Percentiles rank a stretch among this genome's conserved stretches.
Conservation (phyloP, 1,140 invertebrate genomes). For the Papilio glaucus region DNA sequence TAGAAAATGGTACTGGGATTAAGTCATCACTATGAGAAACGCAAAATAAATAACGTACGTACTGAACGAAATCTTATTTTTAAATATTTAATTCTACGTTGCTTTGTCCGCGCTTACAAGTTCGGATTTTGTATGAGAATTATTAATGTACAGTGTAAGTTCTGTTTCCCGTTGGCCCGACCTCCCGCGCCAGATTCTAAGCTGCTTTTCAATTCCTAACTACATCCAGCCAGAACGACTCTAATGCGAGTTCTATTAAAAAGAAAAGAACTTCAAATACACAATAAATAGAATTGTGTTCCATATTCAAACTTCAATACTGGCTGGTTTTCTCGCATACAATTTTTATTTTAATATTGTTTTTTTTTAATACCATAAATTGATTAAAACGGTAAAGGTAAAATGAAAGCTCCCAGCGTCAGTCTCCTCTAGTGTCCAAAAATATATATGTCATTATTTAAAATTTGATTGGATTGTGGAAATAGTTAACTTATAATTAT, state of each 20-base stretch:
- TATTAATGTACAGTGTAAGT: conserved; percentile 28
- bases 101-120: conserved; percentile 18
- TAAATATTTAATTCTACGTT: conserved; percentile 25
- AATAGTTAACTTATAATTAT: too few relatives aligned
- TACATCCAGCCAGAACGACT: neutral
- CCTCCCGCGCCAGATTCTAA: neutral
- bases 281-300: conserved; percentile 22
- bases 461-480: too few relatives aligned
- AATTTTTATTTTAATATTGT: neutral
- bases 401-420: too few relatives aligned
- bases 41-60: neutral
- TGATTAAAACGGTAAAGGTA: too few relatives aligned
- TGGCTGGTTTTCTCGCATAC: neutral
- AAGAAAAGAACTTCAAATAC: conserved; percentile 10
- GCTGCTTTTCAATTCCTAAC: conserved; percentile 27
- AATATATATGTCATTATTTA: too few relatives aligned
- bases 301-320: conserved; percentile 9
- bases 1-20: too few relatives aligned
- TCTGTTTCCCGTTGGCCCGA: conserved; percentile 20
- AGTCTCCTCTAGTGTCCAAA: too few relatives aligned
- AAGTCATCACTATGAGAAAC: too few relatives aligned
- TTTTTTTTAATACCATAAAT: too few relatives aligned
- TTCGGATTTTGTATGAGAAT: conserved; percentile 26
- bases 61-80: conserved; percentile 11
- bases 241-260: conserved; percentile 1